These are phyloP conservation scores for Bungarus multicinctus DNA, from an alignment of 2,113 vertebrate species.

Conservation along the genomic window DNA sequence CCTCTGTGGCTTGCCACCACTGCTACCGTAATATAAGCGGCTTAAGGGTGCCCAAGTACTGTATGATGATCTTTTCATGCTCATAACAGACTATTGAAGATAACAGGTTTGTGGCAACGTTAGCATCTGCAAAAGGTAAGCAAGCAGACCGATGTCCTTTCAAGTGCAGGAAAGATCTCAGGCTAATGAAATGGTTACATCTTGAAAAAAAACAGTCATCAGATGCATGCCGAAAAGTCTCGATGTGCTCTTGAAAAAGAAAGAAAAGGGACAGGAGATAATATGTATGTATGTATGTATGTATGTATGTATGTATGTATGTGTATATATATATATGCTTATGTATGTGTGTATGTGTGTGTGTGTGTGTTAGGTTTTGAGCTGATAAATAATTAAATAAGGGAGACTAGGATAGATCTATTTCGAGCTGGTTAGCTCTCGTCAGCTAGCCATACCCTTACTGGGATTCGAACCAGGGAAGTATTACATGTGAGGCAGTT, in stretches of 20 bases:
- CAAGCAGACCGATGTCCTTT: background rate
- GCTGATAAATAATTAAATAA: too few relatives aligned
- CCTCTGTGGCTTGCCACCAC: accelerated
- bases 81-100: background rate
- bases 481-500: too few relatives aligned
- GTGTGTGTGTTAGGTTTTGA: too few relatives aligned
- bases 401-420: too few relatives aligned
- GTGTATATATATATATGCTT: too few relatives aligned
- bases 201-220: background rate
- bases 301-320: too few relatives aligned
- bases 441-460: too few relatives aligned
- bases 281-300: too few relatives aligned
- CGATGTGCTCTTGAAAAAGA: background rate
- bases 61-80: background rate
- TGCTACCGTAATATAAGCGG: background rate
- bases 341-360: too few relatives aligned
- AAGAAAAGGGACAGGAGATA: background rate
- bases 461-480: too few relatives aligned
- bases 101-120: background rate
- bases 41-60: background rate
- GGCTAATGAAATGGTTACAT: background rate
- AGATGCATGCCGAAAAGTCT: background rate
- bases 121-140: background rate
- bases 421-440: too few relatives aligned
- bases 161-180: background rate